These are phyloP conservation scores for Psilopsiagon aurifrons DNA, from an alignment of 2,113 vertebrate species.

Conservation along the genomic window DNA sequence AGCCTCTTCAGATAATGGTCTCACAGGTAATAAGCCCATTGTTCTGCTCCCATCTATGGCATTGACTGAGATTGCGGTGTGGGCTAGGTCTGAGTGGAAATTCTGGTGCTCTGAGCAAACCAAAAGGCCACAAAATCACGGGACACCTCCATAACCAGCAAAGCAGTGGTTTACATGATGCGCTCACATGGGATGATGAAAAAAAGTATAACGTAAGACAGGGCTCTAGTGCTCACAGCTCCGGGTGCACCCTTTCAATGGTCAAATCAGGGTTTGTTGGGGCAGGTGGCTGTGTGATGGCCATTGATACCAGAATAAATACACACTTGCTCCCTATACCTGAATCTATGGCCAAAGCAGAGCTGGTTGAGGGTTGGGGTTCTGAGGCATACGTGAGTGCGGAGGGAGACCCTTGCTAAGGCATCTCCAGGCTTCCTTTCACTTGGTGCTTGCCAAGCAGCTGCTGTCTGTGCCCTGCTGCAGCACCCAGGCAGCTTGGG, in stretches of 20 bases:
- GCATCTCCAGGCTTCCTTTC: neutral
- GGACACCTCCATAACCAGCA: rapidly evolving
- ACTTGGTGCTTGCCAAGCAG: no score
- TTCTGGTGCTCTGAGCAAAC: neutral
- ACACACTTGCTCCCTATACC: neutral
- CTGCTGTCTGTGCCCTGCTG: rapidly evolving
- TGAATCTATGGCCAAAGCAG: neutral
- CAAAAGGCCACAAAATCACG: neutral
- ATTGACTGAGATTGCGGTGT: neutral
- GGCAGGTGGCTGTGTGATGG: neutral
- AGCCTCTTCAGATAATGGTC: neutral
- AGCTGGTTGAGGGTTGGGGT: rapidly evolving
- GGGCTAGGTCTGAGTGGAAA: no score
- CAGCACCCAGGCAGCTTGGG: rapidly evolving
- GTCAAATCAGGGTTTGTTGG: neutral
- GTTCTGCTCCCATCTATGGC: neutral
- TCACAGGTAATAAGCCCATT: no score
- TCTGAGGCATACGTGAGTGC: rapidly evolving
- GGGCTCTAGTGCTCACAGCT: neutral
- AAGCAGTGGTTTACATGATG: neutral
- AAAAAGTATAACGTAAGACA: neutral
- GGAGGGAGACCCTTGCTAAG: rapidly evolving
- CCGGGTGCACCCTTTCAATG: neutral
- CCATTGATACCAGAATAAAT: neutral
- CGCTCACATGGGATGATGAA: neutral